phyloP scores from a whole-genome alignment of 2,888 invertebrate species.

The Melinaea marsaeus region DNA sequence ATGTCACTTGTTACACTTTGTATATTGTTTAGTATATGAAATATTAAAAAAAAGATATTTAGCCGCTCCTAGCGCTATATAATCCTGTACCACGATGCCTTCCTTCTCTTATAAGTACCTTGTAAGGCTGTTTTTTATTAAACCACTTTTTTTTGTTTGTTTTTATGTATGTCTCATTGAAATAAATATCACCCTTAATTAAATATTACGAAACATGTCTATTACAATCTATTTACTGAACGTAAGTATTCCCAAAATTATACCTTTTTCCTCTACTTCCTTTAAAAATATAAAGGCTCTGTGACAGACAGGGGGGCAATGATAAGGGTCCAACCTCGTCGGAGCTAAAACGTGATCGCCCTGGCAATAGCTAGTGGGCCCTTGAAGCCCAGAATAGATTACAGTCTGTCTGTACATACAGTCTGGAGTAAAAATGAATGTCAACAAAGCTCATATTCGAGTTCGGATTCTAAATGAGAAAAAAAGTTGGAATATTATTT shows the following conservation, averaged over 20 bases:
- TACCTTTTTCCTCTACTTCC: slow-evolving; percentile 33
- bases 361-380: slow-evolving; percentile 25
- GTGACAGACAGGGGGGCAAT: slow-evolving; percentile 40
- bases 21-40: too few relatives aligned
- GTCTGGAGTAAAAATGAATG: slow-evolving; percentile 12
- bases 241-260: slow-evolving; percentile 29
- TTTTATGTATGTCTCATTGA: too few relatives aligned
- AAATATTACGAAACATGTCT: slow-evolving; percentile 5
- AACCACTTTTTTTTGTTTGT: too few relatives aligned
- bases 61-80: too few relatives aligned
- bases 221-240: slow-evolving; percentile 20
- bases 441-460: slow-evolving; percentile 2
- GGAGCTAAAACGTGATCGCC: slow-evolving; percentile 33
- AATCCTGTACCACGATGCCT: too few relatives aligned
- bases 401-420: slow-evolving; percentile 18
- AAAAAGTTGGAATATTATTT: too few relatives aligned
- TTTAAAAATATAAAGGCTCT: slow-evolving; percentile 34
- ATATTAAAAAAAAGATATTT: too few relatives aligned
- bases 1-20: too few relatives aligned
- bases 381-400: slow-evolving; percentile 23
- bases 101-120: too few relatives aligned
- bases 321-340: slow-evolving; percentile 41
- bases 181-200: not conserved
- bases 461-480: slow-evolving; percentile 13
- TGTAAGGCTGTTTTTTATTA: too few relatives aligned